Evolutionary conservation across 2,113 vertebrate species (phyloP), one percentile per base, ranked within the genome.

Genomic region (Petrocephalus microphthalmus): DNA sequence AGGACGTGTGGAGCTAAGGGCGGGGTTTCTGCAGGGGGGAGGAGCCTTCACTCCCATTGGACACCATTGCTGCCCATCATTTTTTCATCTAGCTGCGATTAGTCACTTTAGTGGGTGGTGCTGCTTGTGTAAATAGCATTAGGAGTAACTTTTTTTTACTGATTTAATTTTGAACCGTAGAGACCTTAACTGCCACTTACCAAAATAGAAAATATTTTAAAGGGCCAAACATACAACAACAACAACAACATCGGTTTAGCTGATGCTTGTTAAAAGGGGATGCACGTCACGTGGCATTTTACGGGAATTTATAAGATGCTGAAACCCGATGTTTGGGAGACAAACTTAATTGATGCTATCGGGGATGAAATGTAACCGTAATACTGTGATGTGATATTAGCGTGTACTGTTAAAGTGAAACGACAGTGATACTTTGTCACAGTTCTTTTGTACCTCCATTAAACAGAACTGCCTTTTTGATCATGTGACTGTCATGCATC

Each of bases 1-100:
- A 96, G 90, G 97, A 97, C 0, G 96, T 97, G 87, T 97, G 97
- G 97, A 97, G 97, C 94, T 97, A 96, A 95, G 87, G 53, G 42
- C 22, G 33, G 71, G 33, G 33, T 42, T 78, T 74, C 67, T 74
- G 67, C 33, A 33, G 15, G 33, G 29, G 29, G 67, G 67, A 37
- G 67, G 67, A 37, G 67, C 67, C 29, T 64, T 74, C 29, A 19
- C 33, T 37, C 5, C 25, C 57, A n/a, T 60, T 60, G 22, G 57
- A 60, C 57, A n/a, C 22, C n/a, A 64, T 11, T 64, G n/a, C 60
- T 29, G 3, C n/a, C 60, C 60, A 25, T 64, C 7, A 2, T 64
- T 64, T 64, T 25, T 60, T 25, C n/a, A 64, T 64, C 57, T 13
- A 1, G 60, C 25, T 67, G 60, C 29, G 60, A 29, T 67, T 67